phyloP scores from a whole-genome alignment of 2,113 vertebrate genomes.

The Proterorhinus semilunaris region DNA sequence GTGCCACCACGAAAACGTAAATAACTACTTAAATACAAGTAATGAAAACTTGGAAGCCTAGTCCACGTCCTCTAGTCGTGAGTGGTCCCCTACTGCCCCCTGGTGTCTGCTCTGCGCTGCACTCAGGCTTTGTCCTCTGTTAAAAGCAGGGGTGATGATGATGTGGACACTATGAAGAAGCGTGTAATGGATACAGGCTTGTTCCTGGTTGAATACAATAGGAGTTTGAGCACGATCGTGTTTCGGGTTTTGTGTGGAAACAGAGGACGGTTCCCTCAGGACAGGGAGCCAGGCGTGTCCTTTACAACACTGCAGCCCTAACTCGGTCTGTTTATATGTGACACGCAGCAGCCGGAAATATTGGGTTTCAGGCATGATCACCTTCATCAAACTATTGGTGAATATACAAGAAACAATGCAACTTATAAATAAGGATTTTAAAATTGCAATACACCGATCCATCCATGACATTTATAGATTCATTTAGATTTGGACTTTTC shows the following conservation, averaged over 20 bases:
- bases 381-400: not conserved
- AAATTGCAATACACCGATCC: too few relatives aligned
- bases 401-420: too few relatives aligned
- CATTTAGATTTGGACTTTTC: too few relatives aligned
- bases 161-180: not conserved
- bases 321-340: slow-evolving; percentile 7
- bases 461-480: too few relatives aligned
- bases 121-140: not conserved
- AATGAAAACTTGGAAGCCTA: not conserved
- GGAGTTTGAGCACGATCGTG: slow-evolving; percentile 9
- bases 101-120: slow-evolving; percentile 25
- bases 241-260: slow-evolving; percentile 25
- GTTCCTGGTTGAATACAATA: slow-evolving; percentile 1
- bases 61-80: not conserved
- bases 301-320: slow-evolving; percentile 17
- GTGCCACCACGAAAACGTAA: not conserved
- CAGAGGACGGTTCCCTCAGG: slow-evolving; percentile 10
- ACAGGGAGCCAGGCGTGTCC: slow-evolving; percentile 28
- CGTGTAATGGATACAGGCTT: not conserved
- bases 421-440: too few relatives aligned
- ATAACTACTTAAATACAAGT: not conserved
- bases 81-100: slow-evolving; percentile 59
- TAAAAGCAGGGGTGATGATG: not conserved
- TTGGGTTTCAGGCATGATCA: not conserved
- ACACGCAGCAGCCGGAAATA: slow-evolving; percentile 9